Evolutionary conservation across 2,797 vertebrate genomes (phyloP).

Genomic region (Pteropus rufus): DNA sequence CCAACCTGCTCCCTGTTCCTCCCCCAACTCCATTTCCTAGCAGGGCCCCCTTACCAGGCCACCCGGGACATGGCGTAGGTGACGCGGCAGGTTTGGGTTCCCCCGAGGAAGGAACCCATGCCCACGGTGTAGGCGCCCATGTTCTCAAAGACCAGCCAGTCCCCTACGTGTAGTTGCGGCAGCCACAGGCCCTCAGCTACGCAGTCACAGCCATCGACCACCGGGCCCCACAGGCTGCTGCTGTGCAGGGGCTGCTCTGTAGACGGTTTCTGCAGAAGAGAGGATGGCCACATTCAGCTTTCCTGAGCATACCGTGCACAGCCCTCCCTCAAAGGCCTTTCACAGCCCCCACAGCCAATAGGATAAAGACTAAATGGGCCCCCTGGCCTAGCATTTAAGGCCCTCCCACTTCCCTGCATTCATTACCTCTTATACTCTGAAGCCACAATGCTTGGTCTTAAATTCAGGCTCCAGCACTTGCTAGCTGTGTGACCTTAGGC

Average conservation of each 20-base stretch:
- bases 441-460: background rate
- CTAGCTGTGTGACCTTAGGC: background rate
- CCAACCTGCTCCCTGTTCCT: background rate
- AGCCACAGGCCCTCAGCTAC: conserved; percentile 77
- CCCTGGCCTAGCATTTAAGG: background rate
- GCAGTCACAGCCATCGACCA: conserved; percentile 57
- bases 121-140: conserved; percentile 84
- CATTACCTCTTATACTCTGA: background rate
- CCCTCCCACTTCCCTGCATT: background rate
- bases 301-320: background rate
- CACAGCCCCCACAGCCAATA: background rate
- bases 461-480: background rate
- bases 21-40: background rate
- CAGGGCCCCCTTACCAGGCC: conserved; percentile 82
- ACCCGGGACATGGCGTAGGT: conserved; percentile 82
- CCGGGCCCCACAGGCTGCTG: conserved; percentile 84
- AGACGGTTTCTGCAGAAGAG: conserved; percentile 74
- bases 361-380: background rate
- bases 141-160: conserved; percentile 86
- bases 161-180: conserved; percentile 82
- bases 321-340: background rate
- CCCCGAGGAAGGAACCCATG: background rate
- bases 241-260: conserved; percentile 67
- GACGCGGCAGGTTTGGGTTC: conserved; percentile 53
- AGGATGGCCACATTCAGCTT: background rate